Evolutionary conservation across 2,113 vertebrate genomes (phyloP).

Genomic region (Serinus canaria): DNA sequence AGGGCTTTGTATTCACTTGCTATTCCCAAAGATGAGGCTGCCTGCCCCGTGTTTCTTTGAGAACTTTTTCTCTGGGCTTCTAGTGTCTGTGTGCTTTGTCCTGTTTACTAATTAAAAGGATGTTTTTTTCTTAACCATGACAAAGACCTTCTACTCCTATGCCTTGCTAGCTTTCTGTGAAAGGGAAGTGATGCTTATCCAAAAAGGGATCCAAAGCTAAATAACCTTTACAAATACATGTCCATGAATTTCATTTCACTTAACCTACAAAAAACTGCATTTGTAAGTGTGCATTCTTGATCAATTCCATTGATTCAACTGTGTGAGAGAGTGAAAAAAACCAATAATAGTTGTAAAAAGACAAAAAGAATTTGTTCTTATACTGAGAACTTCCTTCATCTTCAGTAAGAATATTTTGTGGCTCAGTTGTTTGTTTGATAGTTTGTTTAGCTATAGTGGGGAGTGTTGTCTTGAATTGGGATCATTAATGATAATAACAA

Average conservation of each 20-base stretch:
- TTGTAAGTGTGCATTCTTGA: neutral
- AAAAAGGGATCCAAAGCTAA: neutral
- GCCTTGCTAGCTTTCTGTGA: neutral
- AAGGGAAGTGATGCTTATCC: neutral
- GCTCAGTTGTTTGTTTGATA: neutral
- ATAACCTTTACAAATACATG: neutral
- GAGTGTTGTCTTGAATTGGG: neutral
- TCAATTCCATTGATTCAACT: neutral
- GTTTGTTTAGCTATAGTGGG: neutral
- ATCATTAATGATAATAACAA: neutral
- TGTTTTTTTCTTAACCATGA: neutral
- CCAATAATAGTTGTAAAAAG: neutral
- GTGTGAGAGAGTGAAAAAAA: neutral
- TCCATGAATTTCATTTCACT: neutral
- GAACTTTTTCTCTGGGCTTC: neutral
- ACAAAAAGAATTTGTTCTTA: neutral
- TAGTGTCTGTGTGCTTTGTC: neutral
- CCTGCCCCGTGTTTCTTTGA: neutral
- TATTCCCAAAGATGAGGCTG: neutral
- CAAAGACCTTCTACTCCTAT: neutral
- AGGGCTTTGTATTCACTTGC: neutral
- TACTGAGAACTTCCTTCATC: neutral
- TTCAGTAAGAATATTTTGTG: neutral
- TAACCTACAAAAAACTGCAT: neutral
- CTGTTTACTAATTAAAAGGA: neutral